Conservation (phyloP, 2,113 vertebrate species). For the Nanorana parkeri region DNA sequence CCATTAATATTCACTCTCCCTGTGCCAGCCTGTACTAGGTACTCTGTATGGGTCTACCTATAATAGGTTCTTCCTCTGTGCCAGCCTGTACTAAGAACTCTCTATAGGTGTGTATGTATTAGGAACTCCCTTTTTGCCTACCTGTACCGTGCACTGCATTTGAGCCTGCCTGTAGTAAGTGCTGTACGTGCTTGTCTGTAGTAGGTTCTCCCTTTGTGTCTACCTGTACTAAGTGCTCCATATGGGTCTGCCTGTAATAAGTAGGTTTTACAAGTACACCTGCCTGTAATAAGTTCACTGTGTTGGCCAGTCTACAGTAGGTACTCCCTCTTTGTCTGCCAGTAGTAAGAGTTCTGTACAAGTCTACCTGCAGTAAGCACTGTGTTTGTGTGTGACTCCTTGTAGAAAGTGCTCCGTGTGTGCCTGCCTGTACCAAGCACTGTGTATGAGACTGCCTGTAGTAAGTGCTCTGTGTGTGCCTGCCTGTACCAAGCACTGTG, state of each 20-base stretch:
- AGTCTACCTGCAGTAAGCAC: background rate
- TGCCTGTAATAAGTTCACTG: background rate
- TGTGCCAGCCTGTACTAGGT: background rate
- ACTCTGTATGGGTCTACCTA: too few relatives aligned
- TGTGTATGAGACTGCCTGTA: too few relatives aligned
- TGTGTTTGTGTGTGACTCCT: background rate
- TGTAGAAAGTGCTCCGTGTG: background rate
- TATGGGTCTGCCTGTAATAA: background rate
- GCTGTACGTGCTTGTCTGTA: background rate
- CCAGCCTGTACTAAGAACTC: background rate
- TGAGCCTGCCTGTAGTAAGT: background rate
- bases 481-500: background rate
- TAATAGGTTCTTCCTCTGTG: too few relatives aligned
- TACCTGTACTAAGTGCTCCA: background rate
- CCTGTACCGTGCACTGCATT: background rate
- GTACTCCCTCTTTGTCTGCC: background rate
- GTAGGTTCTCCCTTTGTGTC: background rate
- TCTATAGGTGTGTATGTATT: background rate
- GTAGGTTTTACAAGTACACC: too few relatives aligned
- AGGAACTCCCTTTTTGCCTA: background rate
- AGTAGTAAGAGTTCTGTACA: too few relatives aligned
- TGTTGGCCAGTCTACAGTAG: background rate
- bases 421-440: background rate
- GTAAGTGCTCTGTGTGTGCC: background rate
- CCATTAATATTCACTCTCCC: background rate